Base-by-base conservation (phyloP, 2,113 vertebrate genomes). In the Excalfactoria chinensis region DNA sequence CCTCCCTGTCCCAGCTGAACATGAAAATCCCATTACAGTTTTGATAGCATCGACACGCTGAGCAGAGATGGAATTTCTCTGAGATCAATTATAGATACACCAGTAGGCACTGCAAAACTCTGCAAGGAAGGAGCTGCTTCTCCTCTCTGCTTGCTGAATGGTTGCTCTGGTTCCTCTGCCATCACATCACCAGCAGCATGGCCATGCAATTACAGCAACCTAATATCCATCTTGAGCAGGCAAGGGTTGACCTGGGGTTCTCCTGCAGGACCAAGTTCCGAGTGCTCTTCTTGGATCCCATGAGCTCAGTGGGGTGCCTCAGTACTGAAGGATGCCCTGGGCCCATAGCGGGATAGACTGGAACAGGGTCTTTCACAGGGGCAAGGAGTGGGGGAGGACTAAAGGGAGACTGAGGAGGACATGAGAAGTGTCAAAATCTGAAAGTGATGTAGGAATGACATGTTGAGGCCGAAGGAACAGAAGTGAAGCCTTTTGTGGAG, bases 11-110 rank as follows among this genome's bases (percentile, higher is more conserved):
- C 43, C 9, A 13, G n/a, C 40, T n/a, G 44, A 81, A 58, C 21
- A 32, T 72, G 49, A 62, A 34, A 53, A 69, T 64, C 70, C 58
- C 67, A 6, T 16, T 51, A 30, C 0, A 1, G 49, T 72, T 78
- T 63, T 0, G 0, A 30, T 40, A 37, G 37, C 53, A 34, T 30
- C 1, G 0, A 32, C 58, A 15, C 41, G 3, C 70, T 78, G 4
- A 30, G 78, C 59, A 48, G 75, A 44, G 75, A 58, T 22, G 40
- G 51, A 41, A 18, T 20, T 86, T 53, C 76, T 68, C 64, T 66
- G 44, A 83, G 74, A 63, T 88, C 82, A 58, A 1, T 69, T 93
- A 37, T 2, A 80, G 85, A 67, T 53, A 20, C 0, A 0, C 34
- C 0, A 0, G 60, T 44, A 66, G 78, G 34, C 69, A 13, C 1